A percentile compares a stretch with the other conserved stretches of the same genome.
Evolutionary conservation across 2,113 vertebrate species (phyloP).

Genomic region (Smithornis capensis): DNA sequence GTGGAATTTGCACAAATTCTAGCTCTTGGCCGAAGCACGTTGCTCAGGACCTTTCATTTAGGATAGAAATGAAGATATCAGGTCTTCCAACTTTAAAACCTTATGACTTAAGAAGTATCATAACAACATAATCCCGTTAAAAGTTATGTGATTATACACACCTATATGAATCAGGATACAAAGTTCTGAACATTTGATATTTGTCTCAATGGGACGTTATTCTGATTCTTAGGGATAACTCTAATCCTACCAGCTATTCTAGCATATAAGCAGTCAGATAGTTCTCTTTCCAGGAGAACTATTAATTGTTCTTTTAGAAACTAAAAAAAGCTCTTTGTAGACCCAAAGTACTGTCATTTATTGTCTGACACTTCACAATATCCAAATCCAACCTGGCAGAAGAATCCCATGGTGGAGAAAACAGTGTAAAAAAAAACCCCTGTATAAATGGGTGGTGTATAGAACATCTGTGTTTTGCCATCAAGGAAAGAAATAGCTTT

Average conservation of each 20-base stretch:
- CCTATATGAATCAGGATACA: neutral
- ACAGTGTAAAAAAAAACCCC: neutral
- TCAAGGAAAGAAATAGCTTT: neutral
- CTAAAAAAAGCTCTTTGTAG: neutral
- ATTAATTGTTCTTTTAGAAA: neutral
- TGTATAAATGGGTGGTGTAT: rapidly evolving
- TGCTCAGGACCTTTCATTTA: neutral
- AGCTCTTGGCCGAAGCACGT: neutral
- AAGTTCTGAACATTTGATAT: neutral
- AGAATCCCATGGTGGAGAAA: neutral
- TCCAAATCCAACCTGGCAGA: neutral
- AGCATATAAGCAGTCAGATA: neutral
- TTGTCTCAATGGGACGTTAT: neutral
- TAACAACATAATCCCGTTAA: neutral
- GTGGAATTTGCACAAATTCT: neutral
- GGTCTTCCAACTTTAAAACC: neutral
- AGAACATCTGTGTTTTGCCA: neutral
- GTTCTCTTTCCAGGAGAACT: neutral
- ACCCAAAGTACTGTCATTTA: neutral
- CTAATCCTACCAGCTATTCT: neutral
- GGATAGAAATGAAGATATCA: neutral
- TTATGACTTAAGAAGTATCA: neutral
- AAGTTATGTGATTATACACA: neutral
- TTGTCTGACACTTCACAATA: neutral
- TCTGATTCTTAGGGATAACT: neutral